phyloP scores from a whole-genome alignment of 2,113 vertebrate species.

The Melanocharis versteri region DNA sequence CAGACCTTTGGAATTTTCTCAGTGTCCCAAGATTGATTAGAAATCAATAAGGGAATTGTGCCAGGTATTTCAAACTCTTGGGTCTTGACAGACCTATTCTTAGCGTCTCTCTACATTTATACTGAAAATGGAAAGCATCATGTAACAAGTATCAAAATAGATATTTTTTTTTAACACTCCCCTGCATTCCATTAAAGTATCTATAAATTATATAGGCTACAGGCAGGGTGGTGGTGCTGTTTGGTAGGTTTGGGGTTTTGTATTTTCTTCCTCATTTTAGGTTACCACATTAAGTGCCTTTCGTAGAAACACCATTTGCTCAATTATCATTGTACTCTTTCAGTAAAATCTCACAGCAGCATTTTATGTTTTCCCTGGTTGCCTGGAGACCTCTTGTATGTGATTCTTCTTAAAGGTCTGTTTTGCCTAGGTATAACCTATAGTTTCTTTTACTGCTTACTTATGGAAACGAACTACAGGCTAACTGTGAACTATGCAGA shows the following conservation, averaged over 20 bases:
- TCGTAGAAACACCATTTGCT: background rate
- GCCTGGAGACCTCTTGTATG: background rate
- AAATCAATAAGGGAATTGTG: constrained; percentile 14
- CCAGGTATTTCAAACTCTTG: background rate
- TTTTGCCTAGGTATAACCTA: background rate
- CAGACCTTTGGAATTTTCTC: background rate
- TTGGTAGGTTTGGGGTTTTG: background rate
- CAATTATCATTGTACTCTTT: background rate
- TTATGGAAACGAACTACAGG: background rate
- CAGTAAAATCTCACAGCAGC: background rate
- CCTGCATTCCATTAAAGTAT: background rate
- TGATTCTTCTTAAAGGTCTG: background rate
- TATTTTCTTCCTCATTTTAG: background rate
- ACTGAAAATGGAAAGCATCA: background rate
- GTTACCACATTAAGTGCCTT: background rate
- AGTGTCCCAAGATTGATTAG: background rate
- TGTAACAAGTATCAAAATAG: background rate
- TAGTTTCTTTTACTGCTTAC: background rate
- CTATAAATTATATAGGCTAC: background rate
- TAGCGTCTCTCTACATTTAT: background rate
- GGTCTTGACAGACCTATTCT: background rate
- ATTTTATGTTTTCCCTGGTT: background rate
- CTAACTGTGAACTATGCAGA: background rate
- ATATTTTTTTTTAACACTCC: background rate
- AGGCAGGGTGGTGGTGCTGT: background rate